Conservation (phyloP, 2,113 vertebrate species). For the Chloroceryle aenea region DNA sequence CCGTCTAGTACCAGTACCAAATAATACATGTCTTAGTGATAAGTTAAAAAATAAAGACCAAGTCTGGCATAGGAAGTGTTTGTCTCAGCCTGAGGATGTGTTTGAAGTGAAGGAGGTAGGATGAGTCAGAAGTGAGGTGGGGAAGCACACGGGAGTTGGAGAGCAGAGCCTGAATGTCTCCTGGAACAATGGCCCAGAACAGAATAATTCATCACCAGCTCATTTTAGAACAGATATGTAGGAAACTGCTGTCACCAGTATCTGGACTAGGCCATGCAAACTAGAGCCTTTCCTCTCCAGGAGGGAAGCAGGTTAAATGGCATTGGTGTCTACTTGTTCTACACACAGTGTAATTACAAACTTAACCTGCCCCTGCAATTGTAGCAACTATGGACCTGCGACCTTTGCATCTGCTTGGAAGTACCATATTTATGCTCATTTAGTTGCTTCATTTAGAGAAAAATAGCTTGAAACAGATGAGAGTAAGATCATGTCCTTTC, state of each 20-base stretch:
- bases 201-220: not conserved
- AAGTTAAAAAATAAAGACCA: not conserved
- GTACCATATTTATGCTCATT: not conserved
- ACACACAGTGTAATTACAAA: not conserved
- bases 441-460: not conserved
- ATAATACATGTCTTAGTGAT: not conserved
- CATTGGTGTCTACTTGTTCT: not conserved
- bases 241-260: not conserved
- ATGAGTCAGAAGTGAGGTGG: not conserved
- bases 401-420: not conserved
- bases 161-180: not conserved
- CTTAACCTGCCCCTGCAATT: not conserved
- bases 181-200: not conserved
- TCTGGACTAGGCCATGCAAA: not conserved
- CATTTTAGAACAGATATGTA: not conserved
- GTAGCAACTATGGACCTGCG: not conserved
- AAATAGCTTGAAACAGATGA: not conserved
- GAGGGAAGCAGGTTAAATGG: not conserved
- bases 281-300: not conserved
- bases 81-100: not conserved
- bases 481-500: not conserved
- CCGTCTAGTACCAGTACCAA: not conserved
- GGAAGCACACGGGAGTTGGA: not conserved
- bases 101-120: not conserved
- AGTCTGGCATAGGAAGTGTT: not conserved